A percentile compares a stretch with the other conserved stretches of the same genome.
Evolutionary conservation across 2,888 invertebrate genomes (phyloP).

Genomic region (Limnephilus lunatus): DNA sequence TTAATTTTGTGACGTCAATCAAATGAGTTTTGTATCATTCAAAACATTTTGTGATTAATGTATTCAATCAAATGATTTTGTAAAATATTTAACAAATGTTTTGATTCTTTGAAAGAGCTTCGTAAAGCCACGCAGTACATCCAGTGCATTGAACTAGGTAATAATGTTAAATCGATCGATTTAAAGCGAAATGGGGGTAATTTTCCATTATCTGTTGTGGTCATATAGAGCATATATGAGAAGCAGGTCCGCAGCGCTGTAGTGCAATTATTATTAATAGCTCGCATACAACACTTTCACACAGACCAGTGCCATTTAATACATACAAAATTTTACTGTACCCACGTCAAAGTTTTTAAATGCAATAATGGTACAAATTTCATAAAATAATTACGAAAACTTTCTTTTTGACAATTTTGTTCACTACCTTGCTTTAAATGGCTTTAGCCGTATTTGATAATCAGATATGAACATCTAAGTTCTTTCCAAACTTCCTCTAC

Average conservation of each 20-base stretch:
- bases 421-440: no score
- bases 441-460: no score
- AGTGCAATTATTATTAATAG: not conserved
- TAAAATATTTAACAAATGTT: not conserved
- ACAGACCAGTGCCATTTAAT: not conserved
- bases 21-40: no score
- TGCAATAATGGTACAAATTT: no score
- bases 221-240: not conserved
- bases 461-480: no score
- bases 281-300: not conserved
- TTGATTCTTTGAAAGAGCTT: not conserved
- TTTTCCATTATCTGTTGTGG: constrained; percentile 21
- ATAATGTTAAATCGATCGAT: constrained; percentile 21
- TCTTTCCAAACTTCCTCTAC: no score
- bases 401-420: no score
- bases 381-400: no score
- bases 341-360: not conserved
- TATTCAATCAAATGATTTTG: not conserved
- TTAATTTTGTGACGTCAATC: no score
- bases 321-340: not conserved
- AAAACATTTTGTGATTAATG: not conserved
- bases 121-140: not conserved
- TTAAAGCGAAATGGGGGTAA: constrained; percentile 23
- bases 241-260: not conserved
- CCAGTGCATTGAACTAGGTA: constrained; percentile 27